Base-by-base conservation (phyloP, 2,888 invertebrate species). In the Hypsopygia costalis region DNA sequence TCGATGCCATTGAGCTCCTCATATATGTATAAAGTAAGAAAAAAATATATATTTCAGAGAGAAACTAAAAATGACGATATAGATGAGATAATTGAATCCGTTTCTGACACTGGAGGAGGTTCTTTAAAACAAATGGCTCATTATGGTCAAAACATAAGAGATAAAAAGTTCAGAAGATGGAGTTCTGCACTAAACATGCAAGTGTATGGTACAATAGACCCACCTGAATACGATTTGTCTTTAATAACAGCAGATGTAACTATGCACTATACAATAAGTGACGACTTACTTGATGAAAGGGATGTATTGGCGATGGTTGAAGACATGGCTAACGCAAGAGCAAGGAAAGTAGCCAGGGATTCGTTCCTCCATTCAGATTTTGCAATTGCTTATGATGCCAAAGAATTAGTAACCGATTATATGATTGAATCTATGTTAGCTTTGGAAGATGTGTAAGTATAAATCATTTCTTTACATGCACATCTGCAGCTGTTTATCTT, bases 131-230 rank as follows among this genome's bases (percentile, higher is more conserved):
- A 82, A 58, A 25, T 75, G 0, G 81, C 73, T 0, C 82, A 81
- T 46, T 85, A 61, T 40, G 81, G 81, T 0, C 85, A 85, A 51
- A 81, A 79, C 43, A 66, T 85, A n/a, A 60, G 72, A 34, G 74
- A 72, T 42, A 62, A 55, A 46, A 28, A 43, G 1, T 85, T 85
- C 55, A 59, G 72, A 7, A 53, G 76, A 16, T 85, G 71, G 68
- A 54, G 75, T 31, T 70, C 61, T 34, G 0, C 39, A 0, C 3
- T 25, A n/a, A 85, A 83, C 40, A 3, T 61, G 1, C 10, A 40
- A 1, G 34, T 41, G 0, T 85, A 85, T 38, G 73, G 73, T 1
- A 43, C 52, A 0, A 25, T 40, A 0, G 42, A 41, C 1, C 77
- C 85, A 0, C 81, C 81, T 0, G 22, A 16, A 16, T 85, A 77